These are phyloP conservation scores for Anoncus sp. DNA, from an alignment of 2,888 invertebrate species.

Conservation along the genomic window DNA sequence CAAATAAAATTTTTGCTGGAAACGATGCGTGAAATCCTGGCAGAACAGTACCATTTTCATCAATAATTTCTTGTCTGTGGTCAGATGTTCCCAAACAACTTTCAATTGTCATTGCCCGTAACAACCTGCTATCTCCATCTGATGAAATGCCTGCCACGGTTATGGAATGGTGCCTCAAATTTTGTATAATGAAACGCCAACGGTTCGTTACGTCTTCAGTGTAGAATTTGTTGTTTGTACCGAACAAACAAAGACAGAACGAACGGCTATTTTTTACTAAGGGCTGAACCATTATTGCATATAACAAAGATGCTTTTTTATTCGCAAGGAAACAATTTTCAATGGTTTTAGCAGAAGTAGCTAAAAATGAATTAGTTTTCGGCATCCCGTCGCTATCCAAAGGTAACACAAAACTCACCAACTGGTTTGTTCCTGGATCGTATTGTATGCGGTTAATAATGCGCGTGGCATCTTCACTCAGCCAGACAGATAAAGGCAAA, in stretches of 20 bases:
- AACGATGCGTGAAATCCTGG: neutral
- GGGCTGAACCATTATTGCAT: neutral
- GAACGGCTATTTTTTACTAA: neutral
- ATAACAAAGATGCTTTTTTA: neutral
- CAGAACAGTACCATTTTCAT: neutral
- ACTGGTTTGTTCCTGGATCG: slow-evolving; percentile 55
- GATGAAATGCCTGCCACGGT: too few species aligned
- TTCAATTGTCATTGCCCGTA: too few species aligned
- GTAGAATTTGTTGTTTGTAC: slow-evolving; percentile 6
- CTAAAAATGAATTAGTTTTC: slow-evolving; percentile 54
- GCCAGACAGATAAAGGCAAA: slow-evolving; percentile 48
- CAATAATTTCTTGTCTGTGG: too few species aligned
- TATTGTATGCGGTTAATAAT: slow-evolving; percentile 52
- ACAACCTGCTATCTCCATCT: too few species aligned
- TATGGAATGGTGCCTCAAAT: too few species aligned
- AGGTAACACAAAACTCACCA: slow-evolving; percentile 69
- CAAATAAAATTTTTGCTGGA: neutral
- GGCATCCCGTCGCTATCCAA: slow-evolving; percentile 63
- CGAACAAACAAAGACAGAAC: slow-evolving; percentile 6
- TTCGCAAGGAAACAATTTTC: neutral
- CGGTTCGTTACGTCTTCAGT: neutral
- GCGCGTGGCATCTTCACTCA: slow-evolving; percentile 67
- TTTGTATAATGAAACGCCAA: neutral
- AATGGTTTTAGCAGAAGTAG: slow-evolving; percentile 60
- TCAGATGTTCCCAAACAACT: too few species aligned